Conservation (phyloP, 2,797 vertebrate species). For the Selene dorsalis region DNA sequence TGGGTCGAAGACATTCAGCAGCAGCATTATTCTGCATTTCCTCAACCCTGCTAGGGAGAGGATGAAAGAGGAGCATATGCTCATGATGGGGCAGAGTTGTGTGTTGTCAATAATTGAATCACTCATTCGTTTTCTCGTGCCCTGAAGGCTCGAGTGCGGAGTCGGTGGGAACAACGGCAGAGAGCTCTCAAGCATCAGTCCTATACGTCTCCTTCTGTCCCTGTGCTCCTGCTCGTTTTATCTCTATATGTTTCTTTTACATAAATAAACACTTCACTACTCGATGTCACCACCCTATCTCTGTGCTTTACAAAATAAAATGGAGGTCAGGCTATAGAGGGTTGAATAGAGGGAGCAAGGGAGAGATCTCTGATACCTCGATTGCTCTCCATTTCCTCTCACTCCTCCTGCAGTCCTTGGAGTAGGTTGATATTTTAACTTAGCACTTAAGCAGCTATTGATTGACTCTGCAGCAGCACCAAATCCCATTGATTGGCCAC, state of each 20-base stretch:
- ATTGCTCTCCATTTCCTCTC: conserved; percentile 9
- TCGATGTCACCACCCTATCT: conserved; percentile 7
- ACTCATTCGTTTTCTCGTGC: conserved; percentile 56
- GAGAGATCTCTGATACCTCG: conserved; percentile 18
- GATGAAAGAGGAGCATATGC: conserved; percentile 70
- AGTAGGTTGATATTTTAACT: conserved; percentile 29
- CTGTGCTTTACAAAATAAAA: conserved; percentile 48
- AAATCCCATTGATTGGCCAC: conserved; percentile 15
- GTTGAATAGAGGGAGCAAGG: conserved; percentile 22
- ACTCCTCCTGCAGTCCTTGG: conserved; percentile 1
- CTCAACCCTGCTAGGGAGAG: conserved; percentile 30
- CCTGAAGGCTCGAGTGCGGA: conserved; percentile 56
- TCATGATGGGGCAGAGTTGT: conserved; percentile 54
- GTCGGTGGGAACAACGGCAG: conserved; percentile 60
- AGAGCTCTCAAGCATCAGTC: conserved; percentile 47
- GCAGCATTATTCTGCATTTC: conserved; percentile 24
- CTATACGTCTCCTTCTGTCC: conserved; percentile 18
- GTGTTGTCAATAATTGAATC: conserved; percentile 77
- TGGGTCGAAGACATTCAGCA: conserved; percentile 6
- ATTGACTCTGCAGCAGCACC: neutral
- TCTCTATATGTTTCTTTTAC: conserved; percentile 18
- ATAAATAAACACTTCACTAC: conserved; percentile 30
- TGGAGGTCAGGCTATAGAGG: conserved; percentile 21
- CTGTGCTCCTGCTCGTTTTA: conserved; percentile 5
- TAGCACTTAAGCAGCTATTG: conserved; percentile 10